phyloP scores from a whole-genome alignment of 1,140 invertebrate species.

The Sesamia nonagrioides region DNA sequence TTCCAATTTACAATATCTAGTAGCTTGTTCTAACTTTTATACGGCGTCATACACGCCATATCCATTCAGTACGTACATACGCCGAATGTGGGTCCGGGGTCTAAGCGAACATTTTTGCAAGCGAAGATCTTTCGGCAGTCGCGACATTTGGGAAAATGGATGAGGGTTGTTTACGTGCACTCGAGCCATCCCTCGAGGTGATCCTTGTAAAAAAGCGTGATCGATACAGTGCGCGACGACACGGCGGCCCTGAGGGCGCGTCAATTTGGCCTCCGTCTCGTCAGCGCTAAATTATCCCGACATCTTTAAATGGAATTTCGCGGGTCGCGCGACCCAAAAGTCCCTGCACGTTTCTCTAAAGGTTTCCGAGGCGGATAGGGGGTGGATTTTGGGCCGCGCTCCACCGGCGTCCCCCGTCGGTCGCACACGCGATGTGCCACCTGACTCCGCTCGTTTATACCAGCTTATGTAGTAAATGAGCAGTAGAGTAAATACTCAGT shows the following conservation, averaged over 20 bases:
- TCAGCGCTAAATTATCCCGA: conserved; percentile 87
- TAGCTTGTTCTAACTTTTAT: no score
- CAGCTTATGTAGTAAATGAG: conserved; percentile 42
- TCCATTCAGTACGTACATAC: conserved; percentile 53
- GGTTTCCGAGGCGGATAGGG: conserved; percentile 56
- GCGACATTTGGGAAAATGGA: conserved; percentile 55
- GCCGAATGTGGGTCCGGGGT: conserved; percentile 52
- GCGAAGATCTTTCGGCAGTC: conserved; percentile 49
- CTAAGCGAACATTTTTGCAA: conserved; percentile 50
- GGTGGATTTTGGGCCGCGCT: conserved; percentile 59
- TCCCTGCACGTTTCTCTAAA: conserved; percentile 70
- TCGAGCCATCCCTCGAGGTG: conserved; percentile 61
- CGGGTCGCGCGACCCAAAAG: conserved; percentile 72
- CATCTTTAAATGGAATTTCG: conserved; percentile 86
- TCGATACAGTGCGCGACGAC: conserved; percentile 71
- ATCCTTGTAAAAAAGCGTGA: conserved; percentile 67
- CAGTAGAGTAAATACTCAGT: conserved; percentile 28
- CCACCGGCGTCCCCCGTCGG: conserved; percentile 55
- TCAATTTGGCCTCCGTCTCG: conserved; percentile 83
- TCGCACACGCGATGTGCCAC: conserved; percentile 64
- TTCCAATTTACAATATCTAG: no score
- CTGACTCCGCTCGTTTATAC: conserved; percentile 59
- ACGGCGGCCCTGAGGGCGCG: conserved; percentile 74
- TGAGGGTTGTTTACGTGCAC: conserved; percentile 71
- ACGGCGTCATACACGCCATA: no score